These are phyloP conservation scores for Therioaphis trifolii DNA, from an alignment of 2,888 invertebrate species.

Conservation along the genomic window DNA sequence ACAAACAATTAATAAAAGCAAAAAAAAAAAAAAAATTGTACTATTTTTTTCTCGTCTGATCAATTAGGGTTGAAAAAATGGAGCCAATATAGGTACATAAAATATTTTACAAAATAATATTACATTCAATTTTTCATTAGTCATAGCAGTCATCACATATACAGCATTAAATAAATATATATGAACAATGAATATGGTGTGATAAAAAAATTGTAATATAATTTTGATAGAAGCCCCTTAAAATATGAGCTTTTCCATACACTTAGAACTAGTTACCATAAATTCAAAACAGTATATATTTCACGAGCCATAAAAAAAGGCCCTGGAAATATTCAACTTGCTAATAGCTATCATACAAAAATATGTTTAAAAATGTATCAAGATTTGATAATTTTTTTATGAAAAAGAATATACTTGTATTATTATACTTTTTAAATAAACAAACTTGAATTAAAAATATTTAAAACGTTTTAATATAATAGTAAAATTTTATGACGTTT, in stretches of 20 bases:
- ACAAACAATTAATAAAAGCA: no score
- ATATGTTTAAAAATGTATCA: constrained; percentile 40
- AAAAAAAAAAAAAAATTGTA: constrained; percentile 28
- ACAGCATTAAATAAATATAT: neutral
- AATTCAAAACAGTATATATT: constrained; percentile 45
- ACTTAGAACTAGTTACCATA: constrained; percentile 56
- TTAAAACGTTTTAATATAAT: constrained; percentile 24
- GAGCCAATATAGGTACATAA: constrained; percentile 2
- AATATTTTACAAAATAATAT: constrained; percentile 49
- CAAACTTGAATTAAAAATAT: constrained; percentile 39
- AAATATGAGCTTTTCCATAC: constrained; percentile 55
- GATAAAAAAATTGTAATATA: constrained; percentile 23
- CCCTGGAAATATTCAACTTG: constrained; percentile 19
- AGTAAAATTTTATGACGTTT: constrained; percentile 43
- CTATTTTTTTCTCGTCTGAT: constrained; percentile 22
- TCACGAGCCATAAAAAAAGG: constrained; percentile 34
- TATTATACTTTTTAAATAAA: constrained; percentile 35
- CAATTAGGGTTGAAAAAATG: constrained; percentile 23
- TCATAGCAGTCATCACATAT: constrained; percentile 34
- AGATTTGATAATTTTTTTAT: constrained; percentile 14
- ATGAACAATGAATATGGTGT: constrained; percentile 26
- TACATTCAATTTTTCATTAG: neutral
- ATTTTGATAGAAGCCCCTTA: constrained; percentile 57
- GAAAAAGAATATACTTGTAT: constrained; percentile 29
- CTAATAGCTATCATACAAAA: constrained; percentile 42